These are phyloP conservation scores for Neoaliturus tenellus DNA, from an alignment of 2,888 invertebrate genomes.

Conservation along the genomic window DNA sequence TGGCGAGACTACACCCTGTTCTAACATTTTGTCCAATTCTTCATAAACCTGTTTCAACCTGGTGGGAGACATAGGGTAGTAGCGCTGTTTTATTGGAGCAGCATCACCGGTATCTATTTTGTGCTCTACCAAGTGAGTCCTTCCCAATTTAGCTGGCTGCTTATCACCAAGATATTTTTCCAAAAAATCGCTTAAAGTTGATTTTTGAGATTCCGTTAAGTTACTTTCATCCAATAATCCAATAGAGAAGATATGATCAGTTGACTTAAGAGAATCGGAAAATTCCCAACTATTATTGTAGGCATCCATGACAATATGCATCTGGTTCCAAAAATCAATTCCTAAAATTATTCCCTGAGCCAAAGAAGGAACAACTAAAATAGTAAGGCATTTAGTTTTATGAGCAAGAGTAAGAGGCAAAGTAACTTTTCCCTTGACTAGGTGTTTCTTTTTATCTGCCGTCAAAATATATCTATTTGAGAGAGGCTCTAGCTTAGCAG, in stretches of 20 bases:
- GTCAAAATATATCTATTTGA: neutral
- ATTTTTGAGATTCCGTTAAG: neutral
- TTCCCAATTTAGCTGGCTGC: neutral
- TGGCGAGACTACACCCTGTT: slow-evolving; percentile 63
- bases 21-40: slow-evolving; percentile 65
- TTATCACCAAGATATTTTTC: neutral
- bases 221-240: neutral
- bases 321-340: neutral
- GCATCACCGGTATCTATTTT: neutral
- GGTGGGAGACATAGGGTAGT: slow-evolving; percentile 54
- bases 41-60: slow-evolving; percentile 57
- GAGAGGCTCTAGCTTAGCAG: neutral
- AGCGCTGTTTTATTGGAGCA: slow-evolving; percentile 30
- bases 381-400: neutral
- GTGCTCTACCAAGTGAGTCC: neutral
- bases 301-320: neutral
- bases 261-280: neutral
- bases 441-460: neutral
- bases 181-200: neutral
- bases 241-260: neutral
- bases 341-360: neutral
- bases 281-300: neutral
- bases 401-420: neutral
- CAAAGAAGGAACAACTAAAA: neutral
- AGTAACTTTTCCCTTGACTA: neutral